These are phyloP conservation scores for Drosophila sechellia DNA, from an alignment of 1,140 invertebrate genomes.

Conservation along the genomic window DNA sequence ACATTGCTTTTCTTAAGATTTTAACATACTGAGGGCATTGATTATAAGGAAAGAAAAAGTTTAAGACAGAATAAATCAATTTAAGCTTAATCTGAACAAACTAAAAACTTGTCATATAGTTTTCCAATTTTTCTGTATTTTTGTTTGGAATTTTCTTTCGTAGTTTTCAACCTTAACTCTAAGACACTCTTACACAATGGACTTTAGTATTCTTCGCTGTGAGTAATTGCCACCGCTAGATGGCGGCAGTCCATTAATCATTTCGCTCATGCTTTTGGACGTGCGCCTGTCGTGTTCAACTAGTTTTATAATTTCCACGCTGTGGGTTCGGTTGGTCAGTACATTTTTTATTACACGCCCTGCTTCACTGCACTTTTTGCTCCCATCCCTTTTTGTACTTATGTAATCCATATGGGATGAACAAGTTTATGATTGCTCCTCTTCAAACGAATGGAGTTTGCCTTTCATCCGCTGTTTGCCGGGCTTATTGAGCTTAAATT, in stretches of 20 bases:
- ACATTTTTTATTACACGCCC: constrained; percentile 54
- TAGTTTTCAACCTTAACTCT: neutral
- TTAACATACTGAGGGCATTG: too few species aligned
- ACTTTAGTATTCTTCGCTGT: constrained; percentile 3
- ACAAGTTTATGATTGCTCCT: constrained; percentile 29
- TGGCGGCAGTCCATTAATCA: constrained; percentile 62
- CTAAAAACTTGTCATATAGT: too few species aligned
- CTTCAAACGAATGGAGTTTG: constrained; percentile 5
- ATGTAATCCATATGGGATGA: constrained; percentile 36
- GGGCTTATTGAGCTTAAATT: constrained; percentile 60
- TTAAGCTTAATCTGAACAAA: neutral
- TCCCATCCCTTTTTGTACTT: neutral
- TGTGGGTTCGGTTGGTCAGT: constrained; percentile 36
- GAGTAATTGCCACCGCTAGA: constrained; percentile 27
- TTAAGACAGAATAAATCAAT: neutral
- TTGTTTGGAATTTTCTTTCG: neutral
- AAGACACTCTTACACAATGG: neutral
- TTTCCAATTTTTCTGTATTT: neutral
- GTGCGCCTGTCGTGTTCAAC: constrained; percentile 74
- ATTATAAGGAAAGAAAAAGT: neutral
- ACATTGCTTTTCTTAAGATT: too few species aligned
- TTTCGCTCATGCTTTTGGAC: constrained; percentile 52
- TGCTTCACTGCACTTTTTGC: neutral
- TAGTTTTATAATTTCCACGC: constrained; percentile 77
- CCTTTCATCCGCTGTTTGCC: constrained; percentile 14